Conservation (phyloP, 2,797 vertebrate species). For the Myotis pilosus region DNA sequence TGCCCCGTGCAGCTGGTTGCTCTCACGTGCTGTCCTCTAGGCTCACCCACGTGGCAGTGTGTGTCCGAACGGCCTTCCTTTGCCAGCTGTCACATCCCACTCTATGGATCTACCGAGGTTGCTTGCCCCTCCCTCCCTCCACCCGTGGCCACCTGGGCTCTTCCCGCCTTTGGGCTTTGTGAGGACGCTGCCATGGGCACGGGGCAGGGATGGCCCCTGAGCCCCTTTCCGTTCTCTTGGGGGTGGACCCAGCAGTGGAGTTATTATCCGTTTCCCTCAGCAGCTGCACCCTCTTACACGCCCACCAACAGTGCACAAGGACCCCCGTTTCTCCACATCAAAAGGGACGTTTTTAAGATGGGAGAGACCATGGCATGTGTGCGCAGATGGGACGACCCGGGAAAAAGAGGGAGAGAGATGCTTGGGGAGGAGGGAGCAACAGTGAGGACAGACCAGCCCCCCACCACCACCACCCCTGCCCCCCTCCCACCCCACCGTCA, state of each 20-base stretch:
- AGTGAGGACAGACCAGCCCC: background rate
- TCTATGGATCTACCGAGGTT: background rate
- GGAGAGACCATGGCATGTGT: background rate
- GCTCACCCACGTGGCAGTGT: fast-evolving
- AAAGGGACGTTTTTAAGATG: background rate
- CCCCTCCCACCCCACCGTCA: fast-evolving
- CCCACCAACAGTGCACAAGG: background rate
- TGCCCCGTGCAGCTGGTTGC: background rate
- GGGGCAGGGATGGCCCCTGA: too few species aligned
- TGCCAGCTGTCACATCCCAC: background rate
- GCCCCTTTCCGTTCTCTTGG: background rate
- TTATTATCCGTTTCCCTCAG: background rate
- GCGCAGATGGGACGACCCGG: background rate
- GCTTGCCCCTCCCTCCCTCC: too few species aligned
- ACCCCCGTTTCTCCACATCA: background rate
- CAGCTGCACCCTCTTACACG: background rate
- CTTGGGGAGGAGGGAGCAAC: background rate
- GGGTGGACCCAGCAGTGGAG: background rate
- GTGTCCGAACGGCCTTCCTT: background rate
- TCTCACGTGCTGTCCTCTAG: background rate
- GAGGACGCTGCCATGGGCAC: fast-evolving
- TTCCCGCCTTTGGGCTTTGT: background rate
- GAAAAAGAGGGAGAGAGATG: background rate
- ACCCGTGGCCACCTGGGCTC: too few species aligned
- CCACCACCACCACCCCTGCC: background rate